Percentiles rank a stretch among this genome's conserved stretches.
These are phyloP conservation scores for Trachelipus rathkii DNA, from an alignment of 1,140 invertebrate genomes.

Conservation along the genomic window DNA sequence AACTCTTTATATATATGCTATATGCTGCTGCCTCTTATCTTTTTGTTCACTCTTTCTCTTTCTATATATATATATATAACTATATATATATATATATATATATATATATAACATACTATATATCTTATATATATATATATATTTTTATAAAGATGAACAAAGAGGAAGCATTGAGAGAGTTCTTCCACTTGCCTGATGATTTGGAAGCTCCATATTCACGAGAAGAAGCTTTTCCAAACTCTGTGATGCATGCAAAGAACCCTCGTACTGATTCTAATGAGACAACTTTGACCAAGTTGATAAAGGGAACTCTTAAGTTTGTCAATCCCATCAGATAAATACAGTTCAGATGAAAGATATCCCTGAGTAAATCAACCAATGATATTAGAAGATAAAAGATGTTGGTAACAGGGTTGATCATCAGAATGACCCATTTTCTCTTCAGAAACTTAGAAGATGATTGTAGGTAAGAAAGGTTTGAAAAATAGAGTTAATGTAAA, in stretches of 20 bases:
- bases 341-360: background rate
- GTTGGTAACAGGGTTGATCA: background rate
- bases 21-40: background rate
- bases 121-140: too few relatives aligned
- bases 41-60: background rate
- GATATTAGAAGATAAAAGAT: constrained; percentile 1
- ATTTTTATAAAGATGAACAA: background rate
- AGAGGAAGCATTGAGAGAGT: background rate
- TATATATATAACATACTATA: too few relatives aligned
- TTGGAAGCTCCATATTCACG: background rate
- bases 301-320: background rate
- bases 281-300: background rate
- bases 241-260: background rate
- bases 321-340: background rate
- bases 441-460: background rate
- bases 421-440: background rate
- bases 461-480: background rate
- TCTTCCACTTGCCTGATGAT: background rate
- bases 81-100: too few relatives aligned
- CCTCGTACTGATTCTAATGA: background rate
- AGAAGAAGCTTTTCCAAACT: background rate
- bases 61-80: too few relatives aligned
- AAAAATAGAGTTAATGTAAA: background rate
- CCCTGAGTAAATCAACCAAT: background rate
- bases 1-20: background rate